Evolutionary conservation across 2,113 vertebrate species (phyloP).

Genomic region (Donacobius atricapilla): DNA sequence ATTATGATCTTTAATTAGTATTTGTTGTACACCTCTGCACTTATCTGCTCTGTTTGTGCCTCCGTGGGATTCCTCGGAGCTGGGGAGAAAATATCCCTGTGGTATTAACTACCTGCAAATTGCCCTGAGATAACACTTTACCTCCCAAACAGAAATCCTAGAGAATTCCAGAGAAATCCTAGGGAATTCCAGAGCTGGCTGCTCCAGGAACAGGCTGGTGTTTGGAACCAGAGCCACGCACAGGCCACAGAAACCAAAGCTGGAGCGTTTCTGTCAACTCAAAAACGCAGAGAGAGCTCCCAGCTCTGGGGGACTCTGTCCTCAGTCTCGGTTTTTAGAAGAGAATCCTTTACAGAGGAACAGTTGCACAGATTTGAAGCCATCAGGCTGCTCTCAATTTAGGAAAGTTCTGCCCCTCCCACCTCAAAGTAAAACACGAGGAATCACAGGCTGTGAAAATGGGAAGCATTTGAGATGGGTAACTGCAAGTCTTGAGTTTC

Average conservation of each 20-base stretch:
- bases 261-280: not conserved
- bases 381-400: not conserved
- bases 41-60: not conserved
- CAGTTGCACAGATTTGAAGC: not conserved
- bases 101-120: not conserved
- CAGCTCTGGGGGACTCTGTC: not conserved
- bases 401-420: not conserved
- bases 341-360: not conserved
- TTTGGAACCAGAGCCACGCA: not conserved
- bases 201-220: not conserved
- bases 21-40: not conserved
- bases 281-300: not conserved
- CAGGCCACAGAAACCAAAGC: not conserved
- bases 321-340: not conserved
- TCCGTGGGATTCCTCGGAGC: not conserved
- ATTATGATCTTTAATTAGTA: not conserved
- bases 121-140: not conserved
- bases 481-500: not conserved
- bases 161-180: not conserved
- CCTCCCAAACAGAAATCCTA: not conserved
- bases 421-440: not conserved
- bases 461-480: not conserved
- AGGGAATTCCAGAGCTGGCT: not conserved
- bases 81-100: not conserved
- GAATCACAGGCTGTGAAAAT: not conserved